Evolutionary conservation across 2,113 vertebrate genomes (phyloP).

Genomic region (Baryphthengus martii): DNA sequence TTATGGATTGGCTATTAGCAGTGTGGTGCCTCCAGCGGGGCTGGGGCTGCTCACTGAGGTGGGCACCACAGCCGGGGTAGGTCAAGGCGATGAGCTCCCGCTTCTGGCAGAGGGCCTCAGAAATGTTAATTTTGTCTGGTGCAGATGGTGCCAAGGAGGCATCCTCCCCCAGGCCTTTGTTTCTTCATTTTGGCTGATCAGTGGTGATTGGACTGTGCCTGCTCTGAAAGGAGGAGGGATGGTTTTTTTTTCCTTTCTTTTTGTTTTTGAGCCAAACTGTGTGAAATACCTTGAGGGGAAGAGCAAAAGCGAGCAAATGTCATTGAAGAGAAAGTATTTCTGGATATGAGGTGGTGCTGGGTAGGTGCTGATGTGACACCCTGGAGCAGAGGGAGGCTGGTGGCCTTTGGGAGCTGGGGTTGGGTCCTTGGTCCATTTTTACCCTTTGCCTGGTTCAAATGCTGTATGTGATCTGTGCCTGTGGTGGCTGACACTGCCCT

Average conservation of each 20-base stretch:
- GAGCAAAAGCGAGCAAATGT: neutral
- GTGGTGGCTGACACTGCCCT: fast-evolving
- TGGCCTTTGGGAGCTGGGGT: neutral
- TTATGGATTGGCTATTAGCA: neutral
- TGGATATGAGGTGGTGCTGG: neutral
- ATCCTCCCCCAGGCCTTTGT: conserved; percentile 21
- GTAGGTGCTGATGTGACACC: neutral
- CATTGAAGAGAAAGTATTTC: neutral
- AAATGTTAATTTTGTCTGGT: neutral
- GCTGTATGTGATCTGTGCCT: neutral
- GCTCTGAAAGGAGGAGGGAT: neutral
- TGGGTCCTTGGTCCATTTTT: neutral
- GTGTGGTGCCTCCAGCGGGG: fast-evolving
- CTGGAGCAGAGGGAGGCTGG: neutral
- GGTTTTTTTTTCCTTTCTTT: neutral
- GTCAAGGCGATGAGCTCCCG: neutral
- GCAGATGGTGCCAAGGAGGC: conserved; percentile 3
- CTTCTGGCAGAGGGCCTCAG: neutral
- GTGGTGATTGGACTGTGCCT: neutral
- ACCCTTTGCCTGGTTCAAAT: neutral
- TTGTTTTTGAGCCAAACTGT: neutral
- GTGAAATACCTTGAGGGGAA: neutral
- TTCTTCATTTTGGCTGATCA: neutral
- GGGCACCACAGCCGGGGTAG: neutral
- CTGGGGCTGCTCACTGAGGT: neutral